These are phyloP conservation scores for Aphyosemion australe DNA, from an alignment of 2,113 vertebrate species.

Conservation along the genomic window DNA sequence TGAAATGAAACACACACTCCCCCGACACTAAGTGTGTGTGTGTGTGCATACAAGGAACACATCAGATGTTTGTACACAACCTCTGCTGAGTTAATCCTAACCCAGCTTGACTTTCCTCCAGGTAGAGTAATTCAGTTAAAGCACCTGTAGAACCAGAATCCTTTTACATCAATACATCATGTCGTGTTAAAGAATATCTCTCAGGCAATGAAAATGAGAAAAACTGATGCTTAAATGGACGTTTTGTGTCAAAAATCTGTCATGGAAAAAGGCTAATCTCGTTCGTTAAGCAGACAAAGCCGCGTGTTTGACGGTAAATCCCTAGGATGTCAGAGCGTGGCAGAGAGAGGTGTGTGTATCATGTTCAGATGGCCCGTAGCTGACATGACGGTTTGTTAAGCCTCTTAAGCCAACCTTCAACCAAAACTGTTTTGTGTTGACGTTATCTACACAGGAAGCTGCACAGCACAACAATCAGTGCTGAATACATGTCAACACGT, in stretches of 20 bases:
- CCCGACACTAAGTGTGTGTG: not conserved
- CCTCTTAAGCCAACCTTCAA: slow-evolving; percentile 58
- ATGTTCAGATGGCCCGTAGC: slow-evolving; percentile 42
- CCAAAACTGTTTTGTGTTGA: slow-evolving; percentile 41
- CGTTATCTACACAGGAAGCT: slow-evolving; percentile 42
- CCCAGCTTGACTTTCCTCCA: not conserved
- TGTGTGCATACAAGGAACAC: not conserved
- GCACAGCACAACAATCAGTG: slow-evolving; percentile 3
- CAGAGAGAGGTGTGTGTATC: slow-evolving; percentile 43
- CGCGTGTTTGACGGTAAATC: slow-evolving; percentile 36
- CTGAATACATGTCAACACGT: not conserved
- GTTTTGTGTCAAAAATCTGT: slow-evolving; percentile 6
- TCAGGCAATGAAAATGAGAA: not conserved
- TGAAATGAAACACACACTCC: slow-evolving; percentile 15
- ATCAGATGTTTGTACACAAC: slow-evolving; percentile 15
- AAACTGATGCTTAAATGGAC: not conserved
- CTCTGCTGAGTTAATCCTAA: slow-evolving; percentile 7
- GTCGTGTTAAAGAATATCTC: not conserved
- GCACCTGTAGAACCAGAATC: too few relatives aligned
- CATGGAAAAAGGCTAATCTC: slow-evolving; percentile 12
- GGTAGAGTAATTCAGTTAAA: not conserved
- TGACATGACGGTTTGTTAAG: slow-evolving; percentile 65
- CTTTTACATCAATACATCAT: not conserved
- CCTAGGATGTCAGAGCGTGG: slow-evolving; percentile 25
- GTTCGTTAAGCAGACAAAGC: slow-evolving; percentile 20